phyloP scores from a whole-genome alignment of 2,888 invertebrate genomes.

The Bhutanitis thaidina region DNA sequence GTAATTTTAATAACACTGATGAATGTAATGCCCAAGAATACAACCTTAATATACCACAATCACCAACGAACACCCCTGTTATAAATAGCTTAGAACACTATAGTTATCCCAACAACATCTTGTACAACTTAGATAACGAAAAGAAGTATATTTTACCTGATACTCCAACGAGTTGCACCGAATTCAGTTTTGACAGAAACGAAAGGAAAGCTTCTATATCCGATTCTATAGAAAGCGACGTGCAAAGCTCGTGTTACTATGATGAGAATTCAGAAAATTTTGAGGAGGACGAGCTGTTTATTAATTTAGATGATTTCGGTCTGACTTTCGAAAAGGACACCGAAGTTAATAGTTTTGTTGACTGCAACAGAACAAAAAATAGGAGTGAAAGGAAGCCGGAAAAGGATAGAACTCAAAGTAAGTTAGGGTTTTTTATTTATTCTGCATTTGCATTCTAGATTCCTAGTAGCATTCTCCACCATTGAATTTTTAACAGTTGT shows the following conservation, averaged over 20 bases:
- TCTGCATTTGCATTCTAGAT: too few relatives aligned
- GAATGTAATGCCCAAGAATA: slow-evolving; percentile 31
- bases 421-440: neutral
- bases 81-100: slow-evolving; percentile 66
- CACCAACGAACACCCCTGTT: slow-evolving; percentile 31
- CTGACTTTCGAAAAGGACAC: slow-evolving; percentile 55
- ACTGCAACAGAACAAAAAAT: slow-evolving; percentile 32
- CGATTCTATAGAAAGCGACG: slow-evolving; percentile 69
- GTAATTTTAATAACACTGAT: slow-evolving; percentile 49
- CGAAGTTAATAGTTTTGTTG: slow-evolving; percentile 31
- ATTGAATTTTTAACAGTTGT: too few relatives aligned
- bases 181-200: slow-evolving; percentile 59
- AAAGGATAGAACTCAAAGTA: slow-evolving; percentile 61
- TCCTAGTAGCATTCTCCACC: too few relatives aligned
- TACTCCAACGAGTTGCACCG: slow-evolving; percentile 67
- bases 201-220: slow-evolving; percentile 62
- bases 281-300: slow-evolving; percentile 69
- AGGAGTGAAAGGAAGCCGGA: slow-evolving; percentile 42
- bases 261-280: slow-evolving; percentile 68
- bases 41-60: slow-evolving; percentile 28
- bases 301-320: slow-evolving; percentile 70
- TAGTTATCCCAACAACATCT: slow-evolving; percentile 70
- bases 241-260: slow-evolving; percentile 63
- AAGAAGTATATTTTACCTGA: slow-evolving; percentile 62
- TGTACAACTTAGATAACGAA: slow-evolving; percentile 59